phyloP scores from a whole-genome alignment of 2,888 invertebrate genomes.

The Leucophenga maculata region DNA sequence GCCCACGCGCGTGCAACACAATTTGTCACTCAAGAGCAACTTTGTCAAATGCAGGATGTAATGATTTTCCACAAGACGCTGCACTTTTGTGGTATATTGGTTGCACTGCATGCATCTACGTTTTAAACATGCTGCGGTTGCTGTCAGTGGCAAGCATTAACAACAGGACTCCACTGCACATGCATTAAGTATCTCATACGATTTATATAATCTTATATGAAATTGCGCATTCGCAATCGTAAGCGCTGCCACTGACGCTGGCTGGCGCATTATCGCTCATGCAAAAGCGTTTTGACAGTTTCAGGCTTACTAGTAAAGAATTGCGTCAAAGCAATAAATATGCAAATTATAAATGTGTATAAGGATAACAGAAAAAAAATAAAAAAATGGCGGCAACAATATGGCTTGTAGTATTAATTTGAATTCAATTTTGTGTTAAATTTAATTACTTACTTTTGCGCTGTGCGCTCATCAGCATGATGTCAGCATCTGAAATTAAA shows the following conservation, averaged over 20 bases:
- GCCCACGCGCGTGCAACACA: not conserved
- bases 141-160: not conserved
- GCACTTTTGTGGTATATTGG: not conserved
- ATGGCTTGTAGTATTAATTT: too few species aligned
- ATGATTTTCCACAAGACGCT: constrained; percentile 14
- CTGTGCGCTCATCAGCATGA: too few species aligned
- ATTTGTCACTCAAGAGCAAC: constrained; percentile 22
- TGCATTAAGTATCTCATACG: too few species aligned
- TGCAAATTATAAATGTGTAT: constrained; percentile 1
- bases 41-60: constrained; percentile 24
- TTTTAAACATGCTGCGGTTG: not conserved
- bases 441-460: too few species aligned
- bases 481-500: too few species aligned
- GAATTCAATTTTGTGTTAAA: too few species aligned
- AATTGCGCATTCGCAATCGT: too few species aligned
- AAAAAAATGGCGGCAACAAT: too few species aligned
- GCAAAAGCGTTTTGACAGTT: constrained; percentile 40
- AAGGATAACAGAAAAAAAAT: too few species aligned
- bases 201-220: too few species aligned
- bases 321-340: constrained; percentile 40
- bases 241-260: constrained; percentile 1
- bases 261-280: constrained; percentile 8
- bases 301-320: constrained; percentile 46
- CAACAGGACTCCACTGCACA: not conserved
- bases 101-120: too few species aligned